Evolutionary conservation across 2,113 vertebrate genomes (phyloP), one percentile per base, ranked within the genome.

Genomic region (Elephas maximus): DNA sequence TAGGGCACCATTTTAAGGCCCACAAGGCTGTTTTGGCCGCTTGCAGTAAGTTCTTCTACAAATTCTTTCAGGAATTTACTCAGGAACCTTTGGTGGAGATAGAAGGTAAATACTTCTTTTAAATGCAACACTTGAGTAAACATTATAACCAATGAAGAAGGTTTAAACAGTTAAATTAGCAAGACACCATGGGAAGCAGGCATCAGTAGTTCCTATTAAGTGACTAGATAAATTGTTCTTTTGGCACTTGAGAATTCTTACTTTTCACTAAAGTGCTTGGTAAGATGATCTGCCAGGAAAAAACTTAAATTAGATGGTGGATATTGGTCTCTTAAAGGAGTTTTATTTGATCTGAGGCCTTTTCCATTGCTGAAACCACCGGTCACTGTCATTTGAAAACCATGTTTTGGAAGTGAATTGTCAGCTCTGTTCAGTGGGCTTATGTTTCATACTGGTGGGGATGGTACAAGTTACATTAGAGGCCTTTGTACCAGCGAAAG

Each of bases 21-120:
- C 99, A 99, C 98, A 99, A 99, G 98, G 99, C 99, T 85, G 99
- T 99, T 96, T 98, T 99, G 98, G 99, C 99, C 96, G 99, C 99
- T 86, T 99, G 99, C 98, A 99, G 99, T 98, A 99, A 99, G 98
- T 99, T 99, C 98, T 99, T 99, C 98, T 98, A 99, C 98, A 99
- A 99, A 97, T 99, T 99, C 98, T 99, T 99, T 97, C 99, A 99
- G 89, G 99, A 99, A 97, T 99, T 99, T 97, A 99, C 99, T 95
- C 99, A 99, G 98, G 99, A 99, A 96, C 99, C 99, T 37, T 98
- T 99, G 95, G 99, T 99, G 96, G 99, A 99, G 97, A 99, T 99
- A 97, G 99, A 99, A 99, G 99, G 99, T 99, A 99, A 91, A 92
- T 95, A 33, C 20, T 97, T 86, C 24, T 95, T 97, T 97, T 76